Conservation (phyloP, 2,113 vertebrate species). For the Neopipo cinnamomea region DNA sequence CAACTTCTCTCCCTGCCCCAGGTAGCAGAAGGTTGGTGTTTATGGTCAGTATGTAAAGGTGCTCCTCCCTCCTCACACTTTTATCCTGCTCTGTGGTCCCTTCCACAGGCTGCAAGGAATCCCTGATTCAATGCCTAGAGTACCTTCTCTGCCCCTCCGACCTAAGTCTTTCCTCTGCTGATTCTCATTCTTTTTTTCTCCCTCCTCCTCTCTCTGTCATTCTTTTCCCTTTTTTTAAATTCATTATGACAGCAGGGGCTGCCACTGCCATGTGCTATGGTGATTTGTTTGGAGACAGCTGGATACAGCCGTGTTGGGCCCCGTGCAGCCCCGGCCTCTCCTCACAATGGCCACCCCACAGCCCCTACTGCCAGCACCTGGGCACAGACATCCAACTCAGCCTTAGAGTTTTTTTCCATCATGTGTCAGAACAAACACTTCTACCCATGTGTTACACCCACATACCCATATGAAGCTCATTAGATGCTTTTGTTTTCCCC, state of each 20-base stretch:
- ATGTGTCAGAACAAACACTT: background rate
- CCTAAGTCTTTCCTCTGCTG: background rate
- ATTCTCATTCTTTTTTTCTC: background rate
- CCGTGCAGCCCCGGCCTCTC: rapidly evolving
- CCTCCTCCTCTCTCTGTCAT: background rate
- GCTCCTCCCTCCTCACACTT: background rate
- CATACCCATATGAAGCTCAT: background rate
- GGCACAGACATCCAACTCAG: rapidly evolving
- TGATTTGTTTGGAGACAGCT: rapidly evolving
- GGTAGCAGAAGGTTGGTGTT: background rate
- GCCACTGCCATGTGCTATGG: rapidly evolving
- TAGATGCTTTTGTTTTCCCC: background rate
- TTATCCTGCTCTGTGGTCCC: background rate
- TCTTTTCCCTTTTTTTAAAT: background rate
- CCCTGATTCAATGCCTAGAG: background rate
- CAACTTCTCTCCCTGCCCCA: rapidly evolving
- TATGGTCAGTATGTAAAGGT: background rate
- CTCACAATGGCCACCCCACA: background rate
- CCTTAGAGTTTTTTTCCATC: background rate
- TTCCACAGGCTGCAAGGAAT: background rate
- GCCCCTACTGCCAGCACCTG: rapidly evolving
- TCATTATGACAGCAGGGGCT: rapidly evolving
- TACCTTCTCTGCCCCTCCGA: background rate
- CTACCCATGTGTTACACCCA: background rate
- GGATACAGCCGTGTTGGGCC: rapidly evolving